A percentile compares a stretch with the other conserved stretches of the same genome.
Evolutionary conservation across 2,113 vertebrate genomes (phyloP).

Genomic region (Orthonyx spaldingii): DNA sequence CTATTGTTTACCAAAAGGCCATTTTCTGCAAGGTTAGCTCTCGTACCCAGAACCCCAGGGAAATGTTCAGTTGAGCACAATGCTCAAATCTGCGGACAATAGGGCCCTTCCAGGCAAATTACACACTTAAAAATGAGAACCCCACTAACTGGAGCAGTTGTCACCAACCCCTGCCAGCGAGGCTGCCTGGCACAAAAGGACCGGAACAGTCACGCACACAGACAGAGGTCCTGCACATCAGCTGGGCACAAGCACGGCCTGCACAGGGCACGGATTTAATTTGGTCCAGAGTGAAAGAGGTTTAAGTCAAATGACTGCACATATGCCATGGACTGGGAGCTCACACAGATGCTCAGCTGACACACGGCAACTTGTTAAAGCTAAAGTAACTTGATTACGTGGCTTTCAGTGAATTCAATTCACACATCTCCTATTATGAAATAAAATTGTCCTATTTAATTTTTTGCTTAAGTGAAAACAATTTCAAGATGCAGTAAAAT

Average conservation of each 20-base stretch:
- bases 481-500: neutral
- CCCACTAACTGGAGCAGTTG: neutral
- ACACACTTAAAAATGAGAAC: neutral
- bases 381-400: neutral
- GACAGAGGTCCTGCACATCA: fast-evolving
- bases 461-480: neutral
- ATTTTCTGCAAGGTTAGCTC: constrained; percentile 11
- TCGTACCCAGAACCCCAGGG: neutral
- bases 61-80: neutral
- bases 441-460: neutral
- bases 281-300: neutral
- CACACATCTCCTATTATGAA: neutral
- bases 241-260: neutral
- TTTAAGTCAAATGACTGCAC: neutral
- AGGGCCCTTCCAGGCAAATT: neutral
- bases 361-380: neutral
- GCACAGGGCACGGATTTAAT: neutral
- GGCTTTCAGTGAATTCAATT: neutral
- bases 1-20: neutral
- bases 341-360: neutral
- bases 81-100: neutral
- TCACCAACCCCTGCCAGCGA: neutral
- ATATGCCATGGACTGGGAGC: neutral
- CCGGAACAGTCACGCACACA: fast-evolving
- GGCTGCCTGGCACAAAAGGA: neutral